These are phyloP conservation scores for Clarias platycephalus DNA, from an alignment of 2,797 vertebrate species.

Conservation along the genomic window DNA sequence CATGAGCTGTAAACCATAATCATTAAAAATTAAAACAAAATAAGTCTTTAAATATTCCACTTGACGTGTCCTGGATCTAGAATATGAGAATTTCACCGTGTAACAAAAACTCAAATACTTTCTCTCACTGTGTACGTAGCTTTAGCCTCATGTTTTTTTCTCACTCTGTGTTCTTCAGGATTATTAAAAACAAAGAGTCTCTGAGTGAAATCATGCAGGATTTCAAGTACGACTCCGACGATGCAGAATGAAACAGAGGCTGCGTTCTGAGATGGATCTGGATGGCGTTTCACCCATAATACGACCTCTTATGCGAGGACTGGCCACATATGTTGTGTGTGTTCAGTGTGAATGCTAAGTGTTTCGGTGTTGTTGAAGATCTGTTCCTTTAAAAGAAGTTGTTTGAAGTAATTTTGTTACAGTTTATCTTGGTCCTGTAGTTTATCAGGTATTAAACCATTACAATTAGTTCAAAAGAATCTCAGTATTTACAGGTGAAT, in stretches of 20 bases:
- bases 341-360: not conserved
- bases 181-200: slow-evolving; percentile 93
- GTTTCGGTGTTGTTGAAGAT: not conserved
- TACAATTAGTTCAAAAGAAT: not conserved
- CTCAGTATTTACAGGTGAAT: not conserved
- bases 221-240: slow-evolving; percentile 94
- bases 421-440: not conserved
- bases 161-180: slow-evolving; percentile 68
- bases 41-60: too few species aligned
- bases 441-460: not conserved
- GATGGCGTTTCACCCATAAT: not conserved
- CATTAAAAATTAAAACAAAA: too few species aligned
- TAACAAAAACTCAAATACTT: not conserved
- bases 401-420: not conserved
- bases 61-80: too few species aligned
- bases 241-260: slow-evolving; percentile 73
- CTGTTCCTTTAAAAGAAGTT: not conserved
- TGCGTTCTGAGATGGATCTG: not conserved
- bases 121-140: not conserved
- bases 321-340: not conserved
- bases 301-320: not conserved
- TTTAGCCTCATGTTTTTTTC: not conserved
- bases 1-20: too few species aligned
- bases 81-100: too few species aligned
- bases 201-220: slow-evolving; percentile 96